Evolutionary conservation across 2,888 invertebrate genomes (phyloP).

Genomic region (Orthosia incerta): DNA sequence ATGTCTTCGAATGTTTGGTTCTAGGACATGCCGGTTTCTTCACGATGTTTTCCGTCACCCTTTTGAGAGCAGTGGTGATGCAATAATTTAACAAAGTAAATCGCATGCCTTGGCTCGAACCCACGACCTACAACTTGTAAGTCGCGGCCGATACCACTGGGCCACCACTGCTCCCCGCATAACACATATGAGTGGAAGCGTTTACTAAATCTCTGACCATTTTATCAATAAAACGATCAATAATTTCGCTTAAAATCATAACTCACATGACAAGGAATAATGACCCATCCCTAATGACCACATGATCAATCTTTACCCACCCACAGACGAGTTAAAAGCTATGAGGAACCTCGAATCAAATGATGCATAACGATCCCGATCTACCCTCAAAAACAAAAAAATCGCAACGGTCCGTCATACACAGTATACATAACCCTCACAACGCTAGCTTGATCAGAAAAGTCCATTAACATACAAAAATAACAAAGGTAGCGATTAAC

Average conservation of each 20-base stretch:
- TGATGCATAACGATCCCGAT: slow-evolving; percentile 20
- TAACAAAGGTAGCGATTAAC: slow-evolving; percentile 62
- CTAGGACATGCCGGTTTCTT: no score
- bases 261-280: slow-evolving; percentile 3
- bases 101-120: no score
- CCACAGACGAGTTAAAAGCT: slow-evolving; percentile 20
- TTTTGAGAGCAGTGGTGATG: no score
- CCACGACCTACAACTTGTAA: no score
- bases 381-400: slow-evolving; percentile 16
- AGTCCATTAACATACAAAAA: slow-evolving; percentile 67
- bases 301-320: slow-evolving; percentile 18
- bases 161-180: no score
- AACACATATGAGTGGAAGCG: neutral
- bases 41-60: no score
- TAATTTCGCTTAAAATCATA: neutral
- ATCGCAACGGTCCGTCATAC: slow-evolving; percentile 28
- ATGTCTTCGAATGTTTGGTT: no score
- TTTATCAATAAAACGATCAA: neutral
- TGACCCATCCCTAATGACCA: slow-evolving; percentile 27
- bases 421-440: slow-evolving; percentile 24
- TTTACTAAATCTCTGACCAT: neutral
- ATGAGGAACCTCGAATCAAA: slow-evolving; percentile 13
- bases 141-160: no score
- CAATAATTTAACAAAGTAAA: no score
- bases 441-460: slow-evolving; percentile 49